Conservation (phyloP, 2,888 invertebrate genomes). For the Carterocephalus palaemon region DNA sequence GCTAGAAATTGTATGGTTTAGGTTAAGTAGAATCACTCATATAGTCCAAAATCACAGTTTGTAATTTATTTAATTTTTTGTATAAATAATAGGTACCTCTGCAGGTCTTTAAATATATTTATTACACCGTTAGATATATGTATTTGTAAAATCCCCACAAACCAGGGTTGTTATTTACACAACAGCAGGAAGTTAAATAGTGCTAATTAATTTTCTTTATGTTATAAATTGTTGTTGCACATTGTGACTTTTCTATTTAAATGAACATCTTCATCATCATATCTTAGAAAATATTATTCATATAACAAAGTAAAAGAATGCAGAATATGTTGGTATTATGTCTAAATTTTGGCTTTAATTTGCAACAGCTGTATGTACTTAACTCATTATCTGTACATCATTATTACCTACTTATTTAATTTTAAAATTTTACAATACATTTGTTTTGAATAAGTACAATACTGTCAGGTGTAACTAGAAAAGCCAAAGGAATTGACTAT, state of each 20-base stretch:
- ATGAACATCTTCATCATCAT: neutral
- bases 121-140: slow-evolving; percentile 7
- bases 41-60: slow-evolving; percentile 69
- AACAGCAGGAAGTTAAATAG: neutral
- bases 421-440: neutral
- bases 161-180: slow-evolving; percentile 14
- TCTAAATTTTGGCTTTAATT: no score
- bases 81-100: slow-evolving; percentile 15
- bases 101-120: slow-evolving; percentile 13
- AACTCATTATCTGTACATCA: no score
- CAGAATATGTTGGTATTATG: no score
- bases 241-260: neutral
- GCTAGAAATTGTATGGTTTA: slow-evolving; percentile 60
- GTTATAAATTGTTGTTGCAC: neutral
- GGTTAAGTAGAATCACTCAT: slow-evolving; percentile 70
- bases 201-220: neutral
- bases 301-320: no score
- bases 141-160: slow-evolving; percentile 11
- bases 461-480: no score
- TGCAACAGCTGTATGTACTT: no score
- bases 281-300: no score
- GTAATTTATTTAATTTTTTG: slow-evolving; percentile 57
- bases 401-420: no score
- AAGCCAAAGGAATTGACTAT: slow-evolving; percentile 19
- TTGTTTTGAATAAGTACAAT: neutral